Evolutionary conservation across 1,140 invertebrate genomes (phyloP), one percentile per base, ranked within the genome.

Genomic region (Pachyrhynchus sulphureomaculatus): DNA sequence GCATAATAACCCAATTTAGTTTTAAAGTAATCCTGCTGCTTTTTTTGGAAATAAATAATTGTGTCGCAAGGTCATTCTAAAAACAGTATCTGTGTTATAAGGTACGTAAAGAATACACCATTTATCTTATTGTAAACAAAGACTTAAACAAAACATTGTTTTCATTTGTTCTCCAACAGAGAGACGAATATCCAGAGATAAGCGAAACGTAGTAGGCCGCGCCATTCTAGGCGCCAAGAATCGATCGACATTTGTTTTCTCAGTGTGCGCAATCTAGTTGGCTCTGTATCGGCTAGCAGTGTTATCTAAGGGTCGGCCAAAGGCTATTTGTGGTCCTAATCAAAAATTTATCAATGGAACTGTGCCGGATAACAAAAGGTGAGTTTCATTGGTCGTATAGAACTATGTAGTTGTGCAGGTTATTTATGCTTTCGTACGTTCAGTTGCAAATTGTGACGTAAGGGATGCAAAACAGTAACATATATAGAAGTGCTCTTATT

Each of bases 171-270:
- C 21, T 20, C 18, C 5, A 42, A 42, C 39, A 42, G 15, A 4
- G 34, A 20, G 39, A 42, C 39, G 39, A 42, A 42, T 42, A 42
- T 42, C 39, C 39, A 42, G 39, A 42, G 39, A 42, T 42, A 42
- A 42, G 39, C 18, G 21, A 42, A 20, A 42, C 39, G 17, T 42
- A 18, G 39, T 42, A 42, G 39, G 39, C 39, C 39, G 39, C 39
- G 39, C 18, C 39, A 20, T n/a, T n/a, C 18, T 42, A 42, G 39
- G 39, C 39, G 39, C 39, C 39, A 42, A 42, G 39, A 42, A 42
- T 42, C 39, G 39, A 42, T 42, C 39, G 39, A 12, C 39, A 42
- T 42, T 42, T 42, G 39, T 42, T 42, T 10, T 29, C 26, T 10
- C 15, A 42, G 39, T 42, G 39, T 42, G 39, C 39, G 39, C 39